Evolutionary conservation across 2,113 vertebrate species (phyloP), one percentile per base, ranked within the genome.

Genomic region (Chloebia gouldiae): DNA sequence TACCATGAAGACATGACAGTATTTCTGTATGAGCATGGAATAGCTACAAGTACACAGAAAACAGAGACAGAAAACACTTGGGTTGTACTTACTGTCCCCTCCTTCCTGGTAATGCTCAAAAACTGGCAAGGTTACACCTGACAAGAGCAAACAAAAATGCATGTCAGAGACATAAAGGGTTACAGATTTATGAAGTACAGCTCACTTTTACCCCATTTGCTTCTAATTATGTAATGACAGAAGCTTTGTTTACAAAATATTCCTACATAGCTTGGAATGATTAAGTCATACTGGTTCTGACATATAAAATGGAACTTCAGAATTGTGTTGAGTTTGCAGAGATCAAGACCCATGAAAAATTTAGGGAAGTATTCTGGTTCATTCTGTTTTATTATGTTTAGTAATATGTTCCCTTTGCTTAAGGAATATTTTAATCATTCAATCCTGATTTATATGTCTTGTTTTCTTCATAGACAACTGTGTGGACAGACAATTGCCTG

Each of bases 31-130:
- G 56, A 66, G 33, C 42, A 30, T 2, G 73, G 23, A 73, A 35
- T 0, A 73, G 50, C 50, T 7, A 0, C 30, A 54, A 54, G 42
- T 72, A 64, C 14, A 17, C 4, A 13, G 47, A 72, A 45, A 66
- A 17, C 4, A 13, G 47, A 72, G 49, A 66, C 2, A 47, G 4
- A 91, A 75, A 86, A 75, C 18, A 59, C 13, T 70, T 42, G 21
- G 8, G 39, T 71, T 80, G 72, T 73, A 99, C 99, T 99, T 98
- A 99, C 99, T 99, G 96, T 99, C 99, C 11, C 99, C 99, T 97
- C 99, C 99, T 98, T 99, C 99, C 70, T 99, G 99, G 96, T 99
- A 99, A 97, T 99, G 99, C 92, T 99, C 99, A 97, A 99, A 99
- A 86, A 99, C 99, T 15, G 99, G 99, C 42, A 99, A 97, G 27